Base-by-base conservation (phyloP, 2,113 vertebrate genomes). In the Antechinus stuartii region DNA sequence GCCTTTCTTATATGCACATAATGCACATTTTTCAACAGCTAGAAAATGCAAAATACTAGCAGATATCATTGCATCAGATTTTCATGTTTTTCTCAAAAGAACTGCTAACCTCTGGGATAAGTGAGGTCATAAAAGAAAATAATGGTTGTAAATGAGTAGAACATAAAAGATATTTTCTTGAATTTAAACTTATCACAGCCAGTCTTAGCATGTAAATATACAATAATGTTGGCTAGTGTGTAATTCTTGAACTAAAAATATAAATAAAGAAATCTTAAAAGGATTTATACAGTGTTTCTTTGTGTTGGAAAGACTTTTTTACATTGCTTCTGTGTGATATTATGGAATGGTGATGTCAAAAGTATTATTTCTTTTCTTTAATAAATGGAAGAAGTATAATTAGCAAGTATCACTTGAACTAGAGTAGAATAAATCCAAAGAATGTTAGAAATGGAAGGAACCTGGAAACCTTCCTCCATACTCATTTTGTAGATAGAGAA, bases 121-220 rank as follows among this genome's bases (percentile, higher is more conserved):
- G 97, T 96, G 98, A 98, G 98, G 98, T 98, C 98, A 97, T 98
- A 97, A 98, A 94, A 98, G 98, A 98, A 95, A 98, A 98, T 97
- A 98, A 98, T 98, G 98, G 98, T 98, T 99, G 98, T 98, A 98
- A 99, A 99, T 98, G 98, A 99, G 98, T 99, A 99, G 98, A 98
- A 99, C 98, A 99, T 99, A 98, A 99, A 98, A 99, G 98, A 99
- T 99, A 99, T 99, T 99, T 99, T 99, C 99, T 99, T 98, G 99
- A 99, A 99, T 98, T 98, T 98, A 98, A 99, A 98, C 98, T 98
- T 99, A 99, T 96, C 98, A 98, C 99, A 99, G 98, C 98, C 98
- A 99, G 98, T 99, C 99, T 99, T 98, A 99, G 99, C 99, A 99
- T 99, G 99, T 99, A 99, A 99, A 99, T 99, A 99, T 98, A 98